Percentiles rank a stretch among this genome's conserved stretches.
Evolutionary conservation across 2,797 vertebrate genomes (phyloP).

Genomic region (Micropoecilia bifurca): DNA sequence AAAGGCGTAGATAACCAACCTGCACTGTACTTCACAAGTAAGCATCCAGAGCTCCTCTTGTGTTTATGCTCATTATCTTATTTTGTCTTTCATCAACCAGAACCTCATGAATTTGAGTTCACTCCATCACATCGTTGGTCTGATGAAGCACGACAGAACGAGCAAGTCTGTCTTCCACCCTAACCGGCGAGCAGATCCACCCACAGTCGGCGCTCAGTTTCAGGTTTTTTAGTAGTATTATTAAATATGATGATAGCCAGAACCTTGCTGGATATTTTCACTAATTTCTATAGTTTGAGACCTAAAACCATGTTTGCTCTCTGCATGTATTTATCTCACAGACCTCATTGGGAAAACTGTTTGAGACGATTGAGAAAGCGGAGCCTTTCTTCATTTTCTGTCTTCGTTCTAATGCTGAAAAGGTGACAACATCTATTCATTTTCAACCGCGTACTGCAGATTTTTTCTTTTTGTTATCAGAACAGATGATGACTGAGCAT

Average conservation of each 20-base stretch:
- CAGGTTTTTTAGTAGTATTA: constrained; percentile 82
- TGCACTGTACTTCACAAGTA: neutral
- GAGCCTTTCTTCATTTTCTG: constrained; percentile 96
- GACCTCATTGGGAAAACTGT: constrained; percentile 88
- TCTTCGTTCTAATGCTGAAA: constrained; percentile 91
- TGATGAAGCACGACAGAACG: constrained; percentile 87
- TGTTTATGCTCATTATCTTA: neutral
- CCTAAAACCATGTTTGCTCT: neutral
- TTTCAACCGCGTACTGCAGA: neutral
- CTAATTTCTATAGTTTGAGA: neutral
- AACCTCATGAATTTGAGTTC: constrained; percentile 90
- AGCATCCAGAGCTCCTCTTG: neutral
- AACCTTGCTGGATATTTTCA: neutral
- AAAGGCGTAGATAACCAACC: neutral
- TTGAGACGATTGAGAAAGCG: constrained; percentile 86
- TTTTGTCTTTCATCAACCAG: constrained; percentile 70
- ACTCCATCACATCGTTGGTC: constrained; percentile 88
- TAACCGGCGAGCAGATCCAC: constrained; percentile 86
- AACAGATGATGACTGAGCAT: neutral
- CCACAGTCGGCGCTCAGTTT: constrained; percentile 90
- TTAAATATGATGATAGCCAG: neutral
- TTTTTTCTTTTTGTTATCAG: neutral
- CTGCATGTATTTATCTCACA: constrained; percentile 59
- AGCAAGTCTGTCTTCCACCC: constrained; percentile 87
- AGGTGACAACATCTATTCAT: constrained; percentile 76